phyloP scores from a whole-genome alignment of 2,888 invertebrate species.

The Amphipyra tragopoginis region DNA sequence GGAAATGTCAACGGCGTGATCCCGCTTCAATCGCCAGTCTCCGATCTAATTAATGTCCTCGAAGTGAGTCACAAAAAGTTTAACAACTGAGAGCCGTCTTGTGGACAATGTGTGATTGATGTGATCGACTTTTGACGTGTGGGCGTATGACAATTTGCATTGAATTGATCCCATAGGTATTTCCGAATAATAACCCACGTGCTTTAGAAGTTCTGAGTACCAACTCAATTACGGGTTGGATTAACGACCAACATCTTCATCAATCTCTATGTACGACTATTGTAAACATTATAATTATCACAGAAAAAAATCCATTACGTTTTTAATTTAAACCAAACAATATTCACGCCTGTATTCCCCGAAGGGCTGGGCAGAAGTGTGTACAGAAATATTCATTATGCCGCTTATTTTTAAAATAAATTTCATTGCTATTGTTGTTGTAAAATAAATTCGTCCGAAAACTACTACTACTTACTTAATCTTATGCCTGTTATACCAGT shows the following conservation, averaged over 20 bases:
- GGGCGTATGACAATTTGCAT: conserved; percentile 84
- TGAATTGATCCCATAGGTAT: conserved; percentile 81
- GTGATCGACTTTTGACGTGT: conserved; percentile 73
- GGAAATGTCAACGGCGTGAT: conserved; percentile 83
- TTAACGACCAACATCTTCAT: conserved; percentile 68
- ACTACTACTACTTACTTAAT: neutral
- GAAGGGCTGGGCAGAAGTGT: too few relatives aligned
- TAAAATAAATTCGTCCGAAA: too few relatives aligned
- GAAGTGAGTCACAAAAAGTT: conserved; percentile 76
- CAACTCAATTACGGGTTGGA: conserved; percentile 68
- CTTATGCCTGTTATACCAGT: conserved; percentile 26
- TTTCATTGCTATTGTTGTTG: too few relatives aligned
- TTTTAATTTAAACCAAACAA: too few relatives aligned
- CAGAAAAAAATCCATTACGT: neutral
- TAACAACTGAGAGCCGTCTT: conserved; percentile 64
- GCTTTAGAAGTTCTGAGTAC: conserved; percentile 59
- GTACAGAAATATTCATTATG: too few relatives aligned
- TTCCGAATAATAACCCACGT: conserved; percentile 79
- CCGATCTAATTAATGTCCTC: conserved; percentile 83
- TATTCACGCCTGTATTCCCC: too few relatives aligned
- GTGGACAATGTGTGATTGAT: conserved; percentile 84
- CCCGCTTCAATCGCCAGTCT: conserved; percentile 71
- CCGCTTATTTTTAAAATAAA: too few relatives aligned
- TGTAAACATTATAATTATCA: neutral
- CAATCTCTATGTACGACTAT: conserved; percentile 5